A percentile compares a stretch with the other conserved stretches of the same genome.
phyloP scores from a whole-genome alignment of 2,888 invertebrate genomes.

The Drosophila kuntzei region DNA sequence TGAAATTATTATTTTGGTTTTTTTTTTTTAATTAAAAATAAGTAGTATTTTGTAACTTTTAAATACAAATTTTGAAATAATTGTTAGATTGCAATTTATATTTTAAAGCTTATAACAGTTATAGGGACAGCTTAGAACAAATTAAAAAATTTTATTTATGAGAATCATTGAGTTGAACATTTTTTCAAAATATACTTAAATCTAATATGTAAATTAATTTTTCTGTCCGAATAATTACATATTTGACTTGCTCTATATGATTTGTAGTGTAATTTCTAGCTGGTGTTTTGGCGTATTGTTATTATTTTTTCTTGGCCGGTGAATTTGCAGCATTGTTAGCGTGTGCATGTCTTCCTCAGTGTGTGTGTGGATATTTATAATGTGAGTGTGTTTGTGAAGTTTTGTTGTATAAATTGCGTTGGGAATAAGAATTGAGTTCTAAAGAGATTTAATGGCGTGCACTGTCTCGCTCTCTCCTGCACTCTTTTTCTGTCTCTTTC shows the following conservation, averaged over 20 bases:
- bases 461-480: conserved; percentile 43
- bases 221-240: too few relatives aligned
- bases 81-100: too few relatives aligned
- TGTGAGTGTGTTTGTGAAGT: conserved; percentile 58
- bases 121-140: too few relatives aligned
- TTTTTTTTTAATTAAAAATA: too few relatives aligned
- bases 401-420: conserved; percentile 83
- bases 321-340: conserved; percentile 56
- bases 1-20: too few relatives aligned
- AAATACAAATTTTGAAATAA: too few relatives aligned
- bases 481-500: conserved; percentile 10
- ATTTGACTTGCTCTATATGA: background rate
- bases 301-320: conserved; percentile 35
- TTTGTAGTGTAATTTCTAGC: conserved; percentile 36
- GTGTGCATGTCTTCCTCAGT: conserved; percentile 29
- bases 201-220: too few relatives aligned
- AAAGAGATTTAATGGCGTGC: conserved; percentile 83
- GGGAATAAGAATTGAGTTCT: conserved; percentile 84
- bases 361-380: conserved; percentile 28
- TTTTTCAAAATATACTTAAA: too few relatives aligned
- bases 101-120: too few relatives aligned
- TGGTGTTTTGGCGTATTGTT: conserved; percentile 9
- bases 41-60: too few relatives aligned
- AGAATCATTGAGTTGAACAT: too few relatives aligned
- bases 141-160: too few relatives aligned